A percentile compares a stretch with the other conserved stretches of the same genome.
Conservation (phyloP, 2,888 invertebrate genomes). For the Hydropsyche betteni region DNA sequence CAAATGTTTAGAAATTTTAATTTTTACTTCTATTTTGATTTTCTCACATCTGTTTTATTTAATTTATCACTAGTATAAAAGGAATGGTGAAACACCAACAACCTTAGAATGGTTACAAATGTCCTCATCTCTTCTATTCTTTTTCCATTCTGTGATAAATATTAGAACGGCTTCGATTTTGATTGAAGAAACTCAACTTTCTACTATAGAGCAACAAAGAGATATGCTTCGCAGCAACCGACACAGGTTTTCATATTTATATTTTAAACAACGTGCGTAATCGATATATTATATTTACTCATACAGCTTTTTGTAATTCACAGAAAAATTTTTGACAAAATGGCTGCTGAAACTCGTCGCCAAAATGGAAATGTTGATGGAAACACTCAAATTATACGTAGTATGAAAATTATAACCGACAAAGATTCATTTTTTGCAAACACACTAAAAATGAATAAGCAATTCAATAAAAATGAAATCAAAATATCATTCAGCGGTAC, state of each 20-base stretch:
- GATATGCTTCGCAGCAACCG: slow-evolving; percentile 65
- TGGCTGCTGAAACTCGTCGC: slow-evolving; percentile 66
- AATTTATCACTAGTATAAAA: not conserved
- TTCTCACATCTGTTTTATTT: not conserved
- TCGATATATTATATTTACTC: not conserved
- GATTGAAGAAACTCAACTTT: slow-evolving; percentile 66
- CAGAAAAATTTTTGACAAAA: slow-evolving; percentile 69
- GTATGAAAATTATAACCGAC: slow-evolving; percentile 64
- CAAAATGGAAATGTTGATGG: slow-evolving; percentile 62
- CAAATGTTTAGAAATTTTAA: too few species aligned
- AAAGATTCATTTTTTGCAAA: slow-evolving; percentile 68
- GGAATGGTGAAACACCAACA: slow-evolving; percentile 61
- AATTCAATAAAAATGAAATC: slow-evolving; percentile 64
- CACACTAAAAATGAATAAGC: slow-evolving; percentile 65
- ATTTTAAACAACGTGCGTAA: not conserved
- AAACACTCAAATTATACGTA: slow-evolving; percentile 66
- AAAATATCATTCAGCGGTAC: slow-evolving; percentile 61
- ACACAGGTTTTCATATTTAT: slow-evolving; percentile 58
- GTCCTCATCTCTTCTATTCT: slow-evolving; percentile 63
- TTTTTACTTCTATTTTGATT: not conserved
- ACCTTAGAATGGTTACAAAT: slow-evolving; percentile 64
- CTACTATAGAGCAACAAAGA: slow-evolving; percentile 64
- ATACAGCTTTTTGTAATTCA: slow-evolving; percentile 48
- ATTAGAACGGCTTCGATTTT: slow-evolving; percentile 63
- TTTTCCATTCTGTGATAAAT: slow-evolving; percentile 62